Evolutionary conservation across 2,113 vertebrate genomes (phyloP), one percentile per base, ranked within the genome.

Genomic region (Oxygymnocypris stewartii): DNA sequence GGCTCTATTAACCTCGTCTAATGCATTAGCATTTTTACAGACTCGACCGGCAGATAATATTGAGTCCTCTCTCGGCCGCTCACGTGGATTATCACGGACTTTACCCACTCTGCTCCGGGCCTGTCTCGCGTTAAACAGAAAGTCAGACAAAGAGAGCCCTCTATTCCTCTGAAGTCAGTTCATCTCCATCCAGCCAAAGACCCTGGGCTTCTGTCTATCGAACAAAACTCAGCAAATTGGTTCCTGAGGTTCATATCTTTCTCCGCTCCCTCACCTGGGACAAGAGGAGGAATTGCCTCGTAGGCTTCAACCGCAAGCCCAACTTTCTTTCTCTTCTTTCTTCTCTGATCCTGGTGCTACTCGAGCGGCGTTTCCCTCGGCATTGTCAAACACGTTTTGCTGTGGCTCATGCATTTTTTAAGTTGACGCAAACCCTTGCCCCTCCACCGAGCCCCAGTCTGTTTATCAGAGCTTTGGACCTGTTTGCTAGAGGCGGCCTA

Each of bases 191-290:
- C 89, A 79, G 90, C 88, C 90, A 90, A 90, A 87, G 79, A 93
- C 93, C 95, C 90, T 61, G 90, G 90, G 90, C 90, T 91, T 90
- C 86, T 88, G 90, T 93, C 93, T 94, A 94, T 94, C 86, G 93
- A 96, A 96, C 95, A 96, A 96, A 96, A 94, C 93, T 94, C 94
- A 93, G 94, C 92, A 96, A 96, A 96, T 96, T 96, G 96, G 93
- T 95, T 96, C 94, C 94, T 94, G 91, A 95, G 94, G 93, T 95
- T 96, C 93, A 91, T 93, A 92, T 93, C 91, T 94, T 92, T 94
- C 93, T 94, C 90, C 93, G 93, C 93, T 91, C 90, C 93, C 94
- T 95, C 92, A 94, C 92, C 94, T 93, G 91, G 94, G 95, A 96
- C 93, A 69, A 81, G 91, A 87, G 91, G 91, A 95, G 94, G 94